These are phyloP conservation scores for Leguminivora glycinivorella DNA, from an alignment of 1,140 invertebrate species.

Conservation along the genomic window DNA sequence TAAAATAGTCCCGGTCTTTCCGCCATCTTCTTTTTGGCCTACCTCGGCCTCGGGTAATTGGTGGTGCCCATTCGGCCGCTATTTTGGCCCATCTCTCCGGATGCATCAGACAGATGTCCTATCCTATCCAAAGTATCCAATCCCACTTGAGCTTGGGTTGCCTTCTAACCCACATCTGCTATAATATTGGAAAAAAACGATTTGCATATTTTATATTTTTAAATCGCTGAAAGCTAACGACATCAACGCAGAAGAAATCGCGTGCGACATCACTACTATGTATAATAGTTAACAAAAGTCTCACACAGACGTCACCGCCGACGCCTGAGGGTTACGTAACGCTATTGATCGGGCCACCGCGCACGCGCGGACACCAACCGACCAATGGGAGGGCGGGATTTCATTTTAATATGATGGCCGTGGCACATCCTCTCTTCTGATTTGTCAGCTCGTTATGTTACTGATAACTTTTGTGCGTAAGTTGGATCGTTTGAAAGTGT, in stretches of 20 bases:
- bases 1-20: no score
- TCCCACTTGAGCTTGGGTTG: no score
- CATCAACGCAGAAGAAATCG: neutral
- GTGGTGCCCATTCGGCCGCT: no score
- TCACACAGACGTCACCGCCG: neutral
- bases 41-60: no score
- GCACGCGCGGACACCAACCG: conserved; percentile 32
- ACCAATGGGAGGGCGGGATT: conserved; percentile 57
- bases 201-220: no score
- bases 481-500: conserved; percentile 21
- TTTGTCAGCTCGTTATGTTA: conserved; percentile 52
- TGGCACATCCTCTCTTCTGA: conserved; percentile 48
- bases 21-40: no score
- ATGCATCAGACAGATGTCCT: no score
- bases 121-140: no score
- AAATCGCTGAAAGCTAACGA: no score
- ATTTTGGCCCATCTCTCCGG: no score
- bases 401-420: conserved; percentile 70
- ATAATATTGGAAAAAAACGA: no score
- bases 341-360: conserved; percentile 60
- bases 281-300: conserved; percentile 1
- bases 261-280: neutral
- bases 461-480: conserved; percentile 16
- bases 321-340: conserved; percentile 52
- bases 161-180: no score